phyloP scores from a whole-genome alignment of 2,113 vertebrate genomes.

The Grallaria varia region DNA sequence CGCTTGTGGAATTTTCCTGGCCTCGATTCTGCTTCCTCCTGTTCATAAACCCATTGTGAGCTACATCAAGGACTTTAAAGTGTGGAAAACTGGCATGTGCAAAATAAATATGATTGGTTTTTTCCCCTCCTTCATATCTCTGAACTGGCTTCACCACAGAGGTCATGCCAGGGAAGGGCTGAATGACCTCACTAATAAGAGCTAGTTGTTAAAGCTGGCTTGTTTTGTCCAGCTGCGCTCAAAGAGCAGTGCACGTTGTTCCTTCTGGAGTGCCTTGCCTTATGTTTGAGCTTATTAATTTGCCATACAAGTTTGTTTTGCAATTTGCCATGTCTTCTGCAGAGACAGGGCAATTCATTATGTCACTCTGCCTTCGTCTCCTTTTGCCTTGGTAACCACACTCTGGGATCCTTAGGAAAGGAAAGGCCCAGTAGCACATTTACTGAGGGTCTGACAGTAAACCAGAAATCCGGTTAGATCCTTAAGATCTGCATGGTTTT shows the following conservation, averaged over 20 bases:
- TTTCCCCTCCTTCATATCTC: not conserved
- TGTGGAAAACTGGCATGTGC: not conserved
- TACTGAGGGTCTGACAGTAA: not conserved
- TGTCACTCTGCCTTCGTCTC: not conserved
- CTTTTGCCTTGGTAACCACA: not conserved
- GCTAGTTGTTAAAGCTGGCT: not conserved
- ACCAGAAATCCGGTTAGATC: not conserved
- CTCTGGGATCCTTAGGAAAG: not conserved
- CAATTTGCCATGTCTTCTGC: not conserved
- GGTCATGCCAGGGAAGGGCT: not conserved
- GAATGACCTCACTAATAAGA: not conserved
- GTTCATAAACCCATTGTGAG: not conserved
- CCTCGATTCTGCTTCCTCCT: not conserved
- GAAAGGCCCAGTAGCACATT: not conserved
- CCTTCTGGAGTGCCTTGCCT: not conserved
- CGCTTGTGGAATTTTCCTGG: not conserved
- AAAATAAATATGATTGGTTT: fast-evolving
- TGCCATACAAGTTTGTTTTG: not conserved
- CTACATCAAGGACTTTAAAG: not conserved
- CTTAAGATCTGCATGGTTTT: not conserved
- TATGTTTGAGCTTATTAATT: constrained; percentile 26
- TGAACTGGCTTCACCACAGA: not conserved
- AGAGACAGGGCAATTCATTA: not conserved
- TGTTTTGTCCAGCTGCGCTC: not conserved
- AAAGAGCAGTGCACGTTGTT: not conserved